Evolutionary conservation across 1,140 invertebrate species (phyloP).

Genomic region (Sycophaga agraensis): DNA sequence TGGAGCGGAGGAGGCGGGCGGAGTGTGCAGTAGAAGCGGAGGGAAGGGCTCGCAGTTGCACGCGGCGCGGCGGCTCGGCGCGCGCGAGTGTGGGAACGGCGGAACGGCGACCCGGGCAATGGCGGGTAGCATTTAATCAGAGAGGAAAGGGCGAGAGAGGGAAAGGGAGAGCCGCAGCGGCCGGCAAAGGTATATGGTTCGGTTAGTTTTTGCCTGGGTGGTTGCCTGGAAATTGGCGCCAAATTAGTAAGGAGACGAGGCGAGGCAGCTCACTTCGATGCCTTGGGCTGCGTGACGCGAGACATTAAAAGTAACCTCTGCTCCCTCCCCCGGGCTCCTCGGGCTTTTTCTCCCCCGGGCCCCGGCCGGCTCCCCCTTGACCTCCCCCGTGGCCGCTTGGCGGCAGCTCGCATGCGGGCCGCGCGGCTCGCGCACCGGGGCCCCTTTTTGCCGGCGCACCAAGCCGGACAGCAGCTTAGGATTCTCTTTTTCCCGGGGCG

Average conservation of each 20-base stretch:
- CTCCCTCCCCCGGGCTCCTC: constrained; percentile 1
- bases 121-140: constrained; percentile 58
- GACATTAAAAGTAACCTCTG: constrained; percentile 59
- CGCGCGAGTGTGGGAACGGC: constrained; percentile 40
- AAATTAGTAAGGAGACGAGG: constrained; percentile 60
- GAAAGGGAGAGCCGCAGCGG: constrained; percentile 22
- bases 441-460: constrained; percentile 6
- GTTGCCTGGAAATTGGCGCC: constrained; percentile 59
- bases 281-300: constrained; percentile 56
- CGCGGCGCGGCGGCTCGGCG: constrained; percentile 13
- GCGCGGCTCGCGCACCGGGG: not conserved
- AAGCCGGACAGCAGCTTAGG: constrained; percentile 33
- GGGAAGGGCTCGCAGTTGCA: not conserved
- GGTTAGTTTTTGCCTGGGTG: constrained; percentile 58
- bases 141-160: constrained; percentile 28
- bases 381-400: too few species aligned
- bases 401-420: too few species aligned
- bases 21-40: too few species aligned
- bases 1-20: constrained; percentile 22
- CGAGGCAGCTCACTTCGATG: constrained; percentile 39
- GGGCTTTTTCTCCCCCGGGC: too few species aligned
- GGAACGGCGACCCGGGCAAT: constrained; percentile 39
- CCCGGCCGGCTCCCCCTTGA: too few species aligned
- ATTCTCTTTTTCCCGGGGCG: constrained; percentile 15
- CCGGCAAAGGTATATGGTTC: constrained; percentile 55